Evolutionary conservation across 92 coral and sea anemone genomes (phyloP).

Genomic region (Actinernus sp.): DNA sequence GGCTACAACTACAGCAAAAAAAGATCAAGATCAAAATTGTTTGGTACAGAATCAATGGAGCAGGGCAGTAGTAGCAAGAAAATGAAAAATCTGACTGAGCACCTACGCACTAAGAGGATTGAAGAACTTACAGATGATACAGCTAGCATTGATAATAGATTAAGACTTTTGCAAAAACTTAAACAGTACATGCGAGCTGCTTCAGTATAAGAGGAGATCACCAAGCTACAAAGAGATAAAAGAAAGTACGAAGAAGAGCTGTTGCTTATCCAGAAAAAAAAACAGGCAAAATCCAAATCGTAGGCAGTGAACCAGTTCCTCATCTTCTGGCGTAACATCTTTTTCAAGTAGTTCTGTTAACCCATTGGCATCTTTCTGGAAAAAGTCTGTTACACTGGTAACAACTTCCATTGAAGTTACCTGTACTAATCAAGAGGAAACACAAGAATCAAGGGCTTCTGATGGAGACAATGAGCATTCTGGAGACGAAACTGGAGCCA

Average conservation of each 20-base stretch:
- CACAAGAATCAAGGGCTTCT: background rate
- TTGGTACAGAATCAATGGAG: background rate
- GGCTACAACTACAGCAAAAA: background rate
- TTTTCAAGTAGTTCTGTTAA: background rate
- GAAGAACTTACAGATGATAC: background rate
- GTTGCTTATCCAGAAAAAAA: conserved; percentile 3
- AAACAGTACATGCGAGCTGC: background rate
- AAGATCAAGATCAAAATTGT: background rate
- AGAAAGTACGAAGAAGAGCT: conserved; percentile 19
- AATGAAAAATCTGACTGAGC: background rate
- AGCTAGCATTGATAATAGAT: background rate
- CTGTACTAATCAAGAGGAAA: background rate
- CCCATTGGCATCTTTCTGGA: conserved; percentile 11
- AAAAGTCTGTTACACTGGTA: background rate
- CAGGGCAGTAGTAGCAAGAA: background rate
- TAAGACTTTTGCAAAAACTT: background rate
- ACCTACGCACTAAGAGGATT: background rate
- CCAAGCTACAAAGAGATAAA: background rate
- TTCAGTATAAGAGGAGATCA: background rate
- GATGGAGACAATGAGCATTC: background rate
- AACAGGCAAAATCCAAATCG: conserved; percentile 6
- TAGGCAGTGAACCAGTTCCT: conserved; percentile 1
- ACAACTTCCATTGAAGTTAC: background rate
- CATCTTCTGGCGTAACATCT: background rate
- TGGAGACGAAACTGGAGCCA: background rate